Evolutionary conservation across 1,140 invertebrate genomes (phyloP), one percentile per base, ranked within the genome.

Genomic region (Macrostomum lignano): DNA sequence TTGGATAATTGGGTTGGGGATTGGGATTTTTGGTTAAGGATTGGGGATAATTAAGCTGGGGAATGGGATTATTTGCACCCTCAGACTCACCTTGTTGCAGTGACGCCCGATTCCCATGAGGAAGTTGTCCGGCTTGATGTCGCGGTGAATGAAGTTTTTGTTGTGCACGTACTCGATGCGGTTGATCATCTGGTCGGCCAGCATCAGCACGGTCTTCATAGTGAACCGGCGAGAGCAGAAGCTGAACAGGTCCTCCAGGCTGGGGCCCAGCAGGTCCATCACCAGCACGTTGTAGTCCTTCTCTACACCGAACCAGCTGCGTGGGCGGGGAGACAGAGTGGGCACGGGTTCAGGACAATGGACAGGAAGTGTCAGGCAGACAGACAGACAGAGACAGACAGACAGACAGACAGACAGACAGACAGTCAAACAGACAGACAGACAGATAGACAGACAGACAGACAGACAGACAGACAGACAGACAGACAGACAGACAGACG

Each of bases 111-210:
- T 64, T 29, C 82, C 82, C 81, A 91, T 91, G 43, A 91, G 61
- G 63, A 91, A 91, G 61, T 91, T 91, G 55, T 91, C 81, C 33
- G 78, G 79, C 58, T 84, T 86, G 43, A 86, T 81, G 60, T 86
- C 81, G 46, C 79, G 71, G 61, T 88, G 79, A 45, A 91, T 86
- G 49, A 88, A 93, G 58, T 77, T 79, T 46, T 78, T 75, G 59
- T 74, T 78, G 60, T 94, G 86, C 51, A 93, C 82, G 54, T 75
- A 88, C 58, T 91, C 79, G 51, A 88, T 84, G 50, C 86, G 73
- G 45, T 72, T 72, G 56, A 58, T 56, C 42, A 44, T 36, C 24
- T 42, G 41, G 30, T 42, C 40, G 23, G 40, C 41, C 1, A 42
- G 34, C 41, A 42, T 42, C 13, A 44, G 25, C 0, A 48, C 40